Base-by-base conservation (phyloP, 2,113 vertebrate species). In the Bufo gargarizans region DNA sequence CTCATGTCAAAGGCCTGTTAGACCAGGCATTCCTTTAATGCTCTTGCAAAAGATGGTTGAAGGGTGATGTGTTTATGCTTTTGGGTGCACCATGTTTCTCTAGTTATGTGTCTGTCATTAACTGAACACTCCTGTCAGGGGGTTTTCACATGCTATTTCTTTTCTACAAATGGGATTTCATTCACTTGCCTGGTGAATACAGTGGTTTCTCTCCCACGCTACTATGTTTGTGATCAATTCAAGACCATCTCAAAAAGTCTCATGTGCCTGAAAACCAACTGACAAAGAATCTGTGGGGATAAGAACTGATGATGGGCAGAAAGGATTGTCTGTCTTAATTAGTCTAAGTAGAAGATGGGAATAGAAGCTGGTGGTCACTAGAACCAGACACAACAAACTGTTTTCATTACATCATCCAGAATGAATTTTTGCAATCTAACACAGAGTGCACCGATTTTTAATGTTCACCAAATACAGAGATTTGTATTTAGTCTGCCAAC, bases 171-270 rank as follows among this genome's bases (percentile, higher is more conserved):
- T 69, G 49, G 58, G 61, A 69, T 77, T 88, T 84, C 33, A 65
- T 9, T 78, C 55, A 47, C 72, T 77, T 72, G 20, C 14, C 69
- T 61, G n/a, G 43, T 89, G 81, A 89, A 84, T 89, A 78, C 82
- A 84, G 59, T 89, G 76, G 71, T 89, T 56, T 84, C 61, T 89
- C 87, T 89, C 87, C 87, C 87, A 89, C 87, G 87, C 81, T 83
- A 84, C 87, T 69, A 84, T 89, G 87, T 78, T 84, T 84, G 81
- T 84, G 72, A 89, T 89, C 71, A 89, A 89, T 89, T 89, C 87
- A 89, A 89, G 79, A 69, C 82, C 72, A 84, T 84, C 49, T 65
- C 82, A 67, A 65, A 86, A 88, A 63, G 72, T 74, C 82, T 88
- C 80, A 84, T 88, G 81, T 83, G 87, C 87, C 81, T 89, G 61